Base-by-base conservation (phyloP, 2,797 vertebrate genomes). In the Ambastaia sidthimunki region DNA sequence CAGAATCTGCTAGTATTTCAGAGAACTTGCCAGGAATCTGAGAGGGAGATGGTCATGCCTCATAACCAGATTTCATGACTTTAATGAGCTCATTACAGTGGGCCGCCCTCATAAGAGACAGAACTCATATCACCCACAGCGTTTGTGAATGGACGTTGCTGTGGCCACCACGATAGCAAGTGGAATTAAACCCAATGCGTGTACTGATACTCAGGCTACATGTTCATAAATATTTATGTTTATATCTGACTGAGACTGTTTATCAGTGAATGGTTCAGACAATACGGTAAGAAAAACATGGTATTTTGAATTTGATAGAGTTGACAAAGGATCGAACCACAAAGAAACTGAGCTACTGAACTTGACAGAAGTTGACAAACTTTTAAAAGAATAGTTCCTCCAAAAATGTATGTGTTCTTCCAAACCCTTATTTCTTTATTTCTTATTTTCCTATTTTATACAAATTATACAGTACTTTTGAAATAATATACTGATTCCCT, bases 31-130 rank as follows among this genome's bases (percentile, higher is more conserved):
- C 71, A 81, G 63, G 60, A 85, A 71, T 82, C 74, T 19, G 18
- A 81, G 34, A 79, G 41, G 19, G 37, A 74, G 67, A 72, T 80
- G 67, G 83, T 85, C 85, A 85, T 86, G 83, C 82, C 75, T 86
- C 83, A 82, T 85, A 85, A 83, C 74, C 80, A 83, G 80, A 82
- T 86, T 85, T 86, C 83, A 83, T 82, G 85, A 83, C 83, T 82
- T 80, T 86, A 86, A 85, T 86, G 82, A 83, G 82, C 83, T 86
- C 83, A 85, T 86, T 86, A 85, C 74, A 85, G 78, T 75, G 67
- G 74, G 77, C 23, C 63, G 77, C 67, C 82, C 80, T 82, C 50
- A 63, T 67, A 67, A 75, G 77, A 80, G 71, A 72, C 2, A 69
- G 55, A 71, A 50, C 73, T 69, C 63, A 80, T 57, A 74, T 73